Conservation (phyloP, 1,140 invertebrate species). For the Batillaria attramentaria region DNA sequence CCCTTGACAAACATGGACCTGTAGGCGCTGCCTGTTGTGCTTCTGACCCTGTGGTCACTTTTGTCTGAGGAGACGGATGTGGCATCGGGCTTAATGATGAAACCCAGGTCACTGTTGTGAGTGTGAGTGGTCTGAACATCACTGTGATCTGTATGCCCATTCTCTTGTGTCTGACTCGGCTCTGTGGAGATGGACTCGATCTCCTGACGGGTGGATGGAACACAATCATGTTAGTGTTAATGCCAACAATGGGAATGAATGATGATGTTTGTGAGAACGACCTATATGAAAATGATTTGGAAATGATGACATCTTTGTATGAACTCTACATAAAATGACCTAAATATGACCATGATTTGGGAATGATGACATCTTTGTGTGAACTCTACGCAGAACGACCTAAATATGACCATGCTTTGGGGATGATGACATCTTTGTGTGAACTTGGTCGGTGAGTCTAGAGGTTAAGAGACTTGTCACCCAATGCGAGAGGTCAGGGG, state of each 20-base stretch:
- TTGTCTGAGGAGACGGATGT: neutral
- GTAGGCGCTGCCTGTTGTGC: slow-evolving; percentile 21
- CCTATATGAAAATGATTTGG: neutral
- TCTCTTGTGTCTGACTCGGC: neutral
- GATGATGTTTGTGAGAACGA: neutral
- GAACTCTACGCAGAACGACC: too few relatives aligned
- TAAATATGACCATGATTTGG: neutral
- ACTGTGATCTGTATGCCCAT: neutral
- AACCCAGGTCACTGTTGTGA: slow-evolving; percentile 4
- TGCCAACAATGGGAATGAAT: slow-evolving; percentile 1
- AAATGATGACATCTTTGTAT: too few relatives aligned
- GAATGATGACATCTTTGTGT: too few relatives aligned
- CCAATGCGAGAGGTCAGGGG: too few relatives aligned
- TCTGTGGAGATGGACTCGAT: slow-evolving; percentile 23
- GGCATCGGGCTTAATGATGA: slow-evolving; percentile 9
- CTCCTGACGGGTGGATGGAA: neutral
- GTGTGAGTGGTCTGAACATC: too few relatives aligned
- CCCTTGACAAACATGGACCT: slow-evolving; percentile 67
- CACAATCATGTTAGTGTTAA: neutral
- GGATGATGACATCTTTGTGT: too few relatives aligned
- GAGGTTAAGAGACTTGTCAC: too few relatives aligned
- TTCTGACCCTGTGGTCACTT: neutral
- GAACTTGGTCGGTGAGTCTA: too few relatives aligned
- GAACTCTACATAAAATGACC: too few relatives aligned
- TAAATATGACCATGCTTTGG: too few relatives aligned